A percentile compares a stretch with the other conserved stretches of the same genome.
Conservation (phyloP, 2,797 vertebrate genomes). For the Thamnophis elegans region DNA sequence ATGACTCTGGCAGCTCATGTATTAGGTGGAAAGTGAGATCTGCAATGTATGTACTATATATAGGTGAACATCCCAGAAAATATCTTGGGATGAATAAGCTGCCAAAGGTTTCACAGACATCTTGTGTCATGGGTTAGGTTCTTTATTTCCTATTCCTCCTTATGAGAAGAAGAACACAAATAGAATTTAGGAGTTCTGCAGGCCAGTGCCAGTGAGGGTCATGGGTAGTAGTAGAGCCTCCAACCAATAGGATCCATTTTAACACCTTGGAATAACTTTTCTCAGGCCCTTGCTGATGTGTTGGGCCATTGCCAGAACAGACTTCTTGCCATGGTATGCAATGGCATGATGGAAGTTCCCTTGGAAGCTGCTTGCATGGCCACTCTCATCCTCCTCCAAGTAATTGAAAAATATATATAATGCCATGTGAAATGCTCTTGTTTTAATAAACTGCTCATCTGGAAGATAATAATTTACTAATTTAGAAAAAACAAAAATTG, state of each 20-base stretch:
- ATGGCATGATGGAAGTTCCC: not conserved
- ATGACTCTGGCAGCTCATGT: not conserved
- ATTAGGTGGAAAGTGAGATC: not conserved
- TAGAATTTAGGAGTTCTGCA: not conserved
- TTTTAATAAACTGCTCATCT: not conserved
- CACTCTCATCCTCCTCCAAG: not conserved
- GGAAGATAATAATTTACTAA: not conserved
- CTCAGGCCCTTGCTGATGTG: not conserved
- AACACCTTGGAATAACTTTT: not conserved
- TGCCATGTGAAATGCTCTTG: not conserved
- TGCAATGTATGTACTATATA: not conserved
- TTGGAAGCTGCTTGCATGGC: not conserved
- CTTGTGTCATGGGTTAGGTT: not conserved
- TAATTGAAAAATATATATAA: not conserved
- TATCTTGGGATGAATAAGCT: not conserved
- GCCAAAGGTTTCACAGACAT: not conserved
- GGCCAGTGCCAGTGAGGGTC: not conserved
- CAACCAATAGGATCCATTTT: not conserved
- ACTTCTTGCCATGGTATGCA: not conserved
- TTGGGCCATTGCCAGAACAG: not conserved
- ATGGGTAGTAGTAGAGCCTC: not conserved
- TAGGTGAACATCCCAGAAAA: not conserved
- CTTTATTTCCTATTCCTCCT: not conserved
- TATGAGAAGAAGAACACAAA: not conserved
- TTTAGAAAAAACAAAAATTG: not conserved